Conservation (phyloP, 2,113 vertebrate genomes). For the Alexandromys fortis region DNA sequence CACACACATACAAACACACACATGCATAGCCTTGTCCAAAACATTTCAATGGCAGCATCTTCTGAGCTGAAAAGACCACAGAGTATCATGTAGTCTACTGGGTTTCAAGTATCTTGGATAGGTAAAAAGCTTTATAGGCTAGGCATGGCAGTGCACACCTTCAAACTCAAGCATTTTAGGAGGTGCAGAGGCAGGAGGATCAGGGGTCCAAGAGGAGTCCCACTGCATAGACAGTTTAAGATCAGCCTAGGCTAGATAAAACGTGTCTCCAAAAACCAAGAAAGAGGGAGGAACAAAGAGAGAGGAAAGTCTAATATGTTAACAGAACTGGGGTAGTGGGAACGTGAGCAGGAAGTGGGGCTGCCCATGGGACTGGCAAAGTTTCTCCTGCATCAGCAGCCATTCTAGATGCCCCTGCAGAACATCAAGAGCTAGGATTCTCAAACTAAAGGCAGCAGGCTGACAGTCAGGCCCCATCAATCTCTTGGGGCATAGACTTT, state of each 20-base stretch:
- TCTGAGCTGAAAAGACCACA: not conserved
- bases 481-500: not conserved
- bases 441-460: not conserved
- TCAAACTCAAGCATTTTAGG: not conserved
- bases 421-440: not conserved
- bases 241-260: not conserved
- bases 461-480: not conserved
- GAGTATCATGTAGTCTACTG: not conserved
- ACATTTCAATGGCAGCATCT: not conserved
- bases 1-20: not conserved
- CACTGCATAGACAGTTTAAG: not conserved
- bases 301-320: not conserved
- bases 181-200: not conserved
- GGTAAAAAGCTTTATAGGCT: not conserved
- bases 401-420: not conserved
- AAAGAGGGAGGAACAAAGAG: not conserved
- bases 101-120: constrained; percentile 32
- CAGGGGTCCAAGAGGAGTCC: not conserved
- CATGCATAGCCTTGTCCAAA: not conserved
- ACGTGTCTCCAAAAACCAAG: not conserved
- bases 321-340: not conserved
- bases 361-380: rapidly evolving
- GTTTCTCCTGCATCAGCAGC: not conserved
- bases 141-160: not conserved
- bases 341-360: not conserved